Percentiles rank a stretch among this genome's conserved stretches.
phyloP scores from a whole-genome alignment of 2,797 vertebrate genomes.

The Nasua narica region DNA sequence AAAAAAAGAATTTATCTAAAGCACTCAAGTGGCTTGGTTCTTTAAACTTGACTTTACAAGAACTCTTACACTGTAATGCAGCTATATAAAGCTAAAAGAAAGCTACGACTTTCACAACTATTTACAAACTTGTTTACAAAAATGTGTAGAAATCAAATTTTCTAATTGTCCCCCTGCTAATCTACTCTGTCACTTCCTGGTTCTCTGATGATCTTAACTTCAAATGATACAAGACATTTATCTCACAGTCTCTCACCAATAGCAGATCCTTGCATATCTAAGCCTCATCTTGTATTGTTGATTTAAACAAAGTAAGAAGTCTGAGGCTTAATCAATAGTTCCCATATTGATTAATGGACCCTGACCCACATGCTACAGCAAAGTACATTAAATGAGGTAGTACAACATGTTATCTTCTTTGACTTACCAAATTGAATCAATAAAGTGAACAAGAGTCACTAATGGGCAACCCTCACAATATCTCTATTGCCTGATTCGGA shows the following conservation, averaged over 20 bases:
- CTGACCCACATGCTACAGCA: constrained; percentile 10
- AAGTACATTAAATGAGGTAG: constrained; percentile 22
- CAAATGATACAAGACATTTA: constrained; percentile 29
- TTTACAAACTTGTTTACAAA: constrained; percentile 29
- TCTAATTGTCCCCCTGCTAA: neutral
- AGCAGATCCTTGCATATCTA: neutral
- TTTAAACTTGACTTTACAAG: neutral
- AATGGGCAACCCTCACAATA: neutral
- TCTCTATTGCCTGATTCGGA: neutral
- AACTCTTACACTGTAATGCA: constrained; percentile 3
- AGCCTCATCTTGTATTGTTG: neutral
- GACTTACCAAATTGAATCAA: constrained; percentile 37
- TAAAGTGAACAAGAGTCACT: constrained; percentile 29
- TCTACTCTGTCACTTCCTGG: neutral
- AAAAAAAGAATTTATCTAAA: neutral
- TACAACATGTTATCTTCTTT: constrained; percentile 40
- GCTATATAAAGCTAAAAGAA: constrained; percentile 22
- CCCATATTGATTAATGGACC: constrained; percentile 59
- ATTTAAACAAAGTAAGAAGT: constrained; percentile 47
- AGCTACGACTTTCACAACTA: neutral
- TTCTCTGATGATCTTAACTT: constrained; percentile 13
- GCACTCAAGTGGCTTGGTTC: neutral
- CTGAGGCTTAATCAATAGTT: constrained; percentile 63
- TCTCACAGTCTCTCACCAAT: constrained; percentile 39
- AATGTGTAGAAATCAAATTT: constrained; percentile 21